Base-by-base conservation (phyloP, 2,113 vertebrate genomes). In the Neolamprologus kungweensis region DNA sequence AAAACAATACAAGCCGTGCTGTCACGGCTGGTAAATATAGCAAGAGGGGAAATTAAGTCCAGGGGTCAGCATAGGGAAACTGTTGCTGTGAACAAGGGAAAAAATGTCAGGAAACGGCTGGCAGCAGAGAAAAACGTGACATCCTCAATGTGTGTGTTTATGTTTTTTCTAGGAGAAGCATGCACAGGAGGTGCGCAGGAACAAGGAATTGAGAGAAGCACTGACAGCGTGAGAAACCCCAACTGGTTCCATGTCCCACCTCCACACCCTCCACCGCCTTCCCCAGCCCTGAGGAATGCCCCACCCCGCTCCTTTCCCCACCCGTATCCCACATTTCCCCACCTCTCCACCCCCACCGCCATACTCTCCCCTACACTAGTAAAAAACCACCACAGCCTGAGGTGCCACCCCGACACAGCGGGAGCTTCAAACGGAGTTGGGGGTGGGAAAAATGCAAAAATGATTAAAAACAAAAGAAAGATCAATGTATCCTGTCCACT, bases 121-220 rank as follows among this genome's bases (percentile, higher is more conserved):
- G n/a, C 33, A 53, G 63, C 26, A 21, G 35, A 78, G 37, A 42
- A 73, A 83, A 53, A 31, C 9, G 28, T 17, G 26, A 68, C 33
- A 68, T 58, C 63, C 55, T 79, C 60, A 19, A 12, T 71, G 7
- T 93, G 54, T 88, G 9, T 90, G 57, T 92, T 68, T 37, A 17
- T 75, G 16, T 50, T 78, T 68, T 58, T 63, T 28, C 9, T 81
- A 99, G 98, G 98, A 99, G 96, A 98, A 95, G 96, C 98, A 97
- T 53, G 98, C 97, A 2, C 97, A 98, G 94, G 97, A 97, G 91
- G 98, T 99, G 92, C 97, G 98, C 96, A 97, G 97, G 96, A 99
- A 99, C 96, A 99, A 99, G 97, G 98, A 98, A 96, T 95, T 99
- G 93, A 97, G 97, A 95, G 98, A 98, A 96, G 97, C 98, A 83